Base-by-base conservation (phyloP, 2,888 invertebrate species). In the Chrysotoxum bicinctum region DNA sequence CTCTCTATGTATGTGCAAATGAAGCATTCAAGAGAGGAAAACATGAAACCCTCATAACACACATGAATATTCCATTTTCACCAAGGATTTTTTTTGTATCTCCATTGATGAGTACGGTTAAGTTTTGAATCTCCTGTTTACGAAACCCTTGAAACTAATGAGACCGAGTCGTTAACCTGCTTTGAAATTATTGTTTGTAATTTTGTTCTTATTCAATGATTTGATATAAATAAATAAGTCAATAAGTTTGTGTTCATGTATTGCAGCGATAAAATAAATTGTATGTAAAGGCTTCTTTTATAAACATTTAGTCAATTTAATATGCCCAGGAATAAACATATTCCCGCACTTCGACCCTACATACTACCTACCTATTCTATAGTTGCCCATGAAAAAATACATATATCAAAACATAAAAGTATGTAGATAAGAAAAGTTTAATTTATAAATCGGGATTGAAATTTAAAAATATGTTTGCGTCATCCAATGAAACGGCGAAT, bases 91-190 rank as follows among this genome's bases (percentile, higher is more conserved):
- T 62, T 58, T 30, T 32, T 32, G n/a, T n/a, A 23, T 64, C 54
- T 64, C 43, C 6, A 32, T 19, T 32, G 35, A 56, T 32, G 35
- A 56, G 19, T 45, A 14, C 30, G n/a, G 52, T 52, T 54, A 30
- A 54, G 45, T 54, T 43, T 56, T n/a, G 35, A 21, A 58, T 66
- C 32, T 73, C 2, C n/a, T 73, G 58, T 73, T 64, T 58, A 37
- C 50, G 8, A 23, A 79, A 66, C 66, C 30, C 79, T 79, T 73
- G 40, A 73, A 73, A 58, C 54, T 73, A 79, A 74, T 78, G 70
- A 72, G 19, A 72, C 45, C 48, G 50, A 32, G 60, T 32, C 60
- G 68, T 45, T 45, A 23, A 52, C 45, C 54, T 45, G 45, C 14
- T 66, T 37, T 54, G 26, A 16, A 30, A 43, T 32, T 23, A 52